phyloP scores from a whole-genome alignment of 2,888 invertebrate species.

The Sarcophaga rosellei region DNA sequence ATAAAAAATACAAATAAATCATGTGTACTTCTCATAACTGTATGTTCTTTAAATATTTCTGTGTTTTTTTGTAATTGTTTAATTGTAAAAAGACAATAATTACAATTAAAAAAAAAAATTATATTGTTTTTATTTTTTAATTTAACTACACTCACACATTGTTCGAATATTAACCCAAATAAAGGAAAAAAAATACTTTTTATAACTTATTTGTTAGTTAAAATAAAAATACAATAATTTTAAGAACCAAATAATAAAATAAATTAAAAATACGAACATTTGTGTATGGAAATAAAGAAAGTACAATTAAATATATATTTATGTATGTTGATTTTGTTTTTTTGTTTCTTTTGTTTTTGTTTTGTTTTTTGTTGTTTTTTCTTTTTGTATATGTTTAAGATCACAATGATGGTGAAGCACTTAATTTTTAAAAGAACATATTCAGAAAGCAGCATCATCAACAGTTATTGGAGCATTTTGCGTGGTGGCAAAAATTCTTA shows the following conservation, averaged over 20 bases:
- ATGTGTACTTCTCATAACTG: conserved; percentile 58
- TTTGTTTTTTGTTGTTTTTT: no score
- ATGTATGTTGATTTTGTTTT: conserved; percentile 32
- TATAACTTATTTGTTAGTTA: conserved; percentile 52
- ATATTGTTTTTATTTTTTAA: conserved; percentile 44
- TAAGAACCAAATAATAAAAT: conserved; percentile 31
- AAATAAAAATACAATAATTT: conserved; percentile 48
- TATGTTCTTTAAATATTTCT: conserved; percentile 39
- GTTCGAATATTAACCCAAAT: conserved; percentile 49
- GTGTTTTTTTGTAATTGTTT: conserved; percentile 33
- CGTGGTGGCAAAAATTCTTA: conserved; percentile 20
- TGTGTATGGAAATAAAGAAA: conserved; percentile 53
- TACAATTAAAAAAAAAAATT: conserved; percentile 53
- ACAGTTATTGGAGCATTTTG: conserved; percentile 60
- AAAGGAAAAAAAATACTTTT: conserved; percentile 60
- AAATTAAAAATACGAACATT: conserved; percentile 58
- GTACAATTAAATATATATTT: conserved; percentile 59
- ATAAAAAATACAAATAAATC: conserved; percentile 64
- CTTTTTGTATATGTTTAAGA: conserved; percentile 58
- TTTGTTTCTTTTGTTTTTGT: conserved; percentile 15
- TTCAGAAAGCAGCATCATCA: conserved; percentile 55
- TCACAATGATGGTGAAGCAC: conserved; percentile 66
- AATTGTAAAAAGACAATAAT: conserved; percentile 62
- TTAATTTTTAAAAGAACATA: conserved; percentile 39
- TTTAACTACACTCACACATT: conserved; percentile 64